A percentile compares a stretch with the other conserved stretches of the same genome.
Evolutionary conservation across 2,797 vertebrate genomes (phyloP).

Genomic region (Phyllotis vaccarum): DNA sequence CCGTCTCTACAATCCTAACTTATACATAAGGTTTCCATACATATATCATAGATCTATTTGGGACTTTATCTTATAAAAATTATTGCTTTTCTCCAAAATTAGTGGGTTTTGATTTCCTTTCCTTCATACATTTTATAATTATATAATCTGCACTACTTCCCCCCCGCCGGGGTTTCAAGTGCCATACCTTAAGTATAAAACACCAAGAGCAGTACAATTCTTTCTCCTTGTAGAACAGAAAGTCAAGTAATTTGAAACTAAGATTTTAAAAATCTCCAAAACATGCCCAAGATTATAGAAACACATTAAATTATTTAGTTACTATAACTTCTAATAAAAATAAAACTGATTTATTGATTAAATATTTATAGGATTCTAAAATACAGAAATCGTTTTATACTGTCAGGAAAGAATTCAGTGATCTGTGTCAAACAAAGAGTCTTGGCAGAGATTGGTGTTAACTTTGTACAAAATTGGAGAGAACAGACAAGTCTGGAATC

Average conservation of each 20-base stretch:
- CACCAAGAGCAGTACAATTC: neutral
- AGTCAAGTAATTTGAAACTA: neutral
- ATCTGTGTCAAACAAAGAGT: neutral
- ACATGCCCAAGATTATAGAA: neutral
- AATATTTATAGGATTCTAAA: neutral
- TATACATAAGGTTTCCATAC: neutral
- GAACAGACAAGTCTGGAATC: neutral
- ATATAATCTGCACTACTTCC: neutral
- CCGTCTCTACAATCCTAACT: neutral
- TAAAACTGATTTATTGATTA: neutral
- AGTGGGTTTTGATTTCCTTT: neutral
- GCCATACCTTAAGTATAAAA: neutral
- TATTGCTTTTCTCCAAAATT: neutral
- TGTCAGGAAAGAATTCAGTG: neutral
- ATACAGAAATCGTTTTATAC: neutral
- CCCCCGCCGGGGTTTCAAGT: neutral
- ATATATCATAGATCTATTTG: neutral
- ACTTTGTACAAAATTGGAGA: neutral
- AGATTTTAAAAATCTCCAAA: constrained; percentile 28
- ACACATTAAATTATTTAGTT: constrained; percentile 2
- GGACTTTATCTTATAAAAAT: neutral
- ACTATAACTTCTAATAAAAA: neutral
- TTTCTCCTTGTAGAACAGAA: neutral
- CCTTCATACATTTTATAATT: neutral
- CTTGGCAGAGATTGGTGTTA: neutral